Evolutionary conservation across 2,113 vertebrate species (phyloP), one percentile per base, ranked within the genome.

Genomic region (Athene noctua): DNA sequence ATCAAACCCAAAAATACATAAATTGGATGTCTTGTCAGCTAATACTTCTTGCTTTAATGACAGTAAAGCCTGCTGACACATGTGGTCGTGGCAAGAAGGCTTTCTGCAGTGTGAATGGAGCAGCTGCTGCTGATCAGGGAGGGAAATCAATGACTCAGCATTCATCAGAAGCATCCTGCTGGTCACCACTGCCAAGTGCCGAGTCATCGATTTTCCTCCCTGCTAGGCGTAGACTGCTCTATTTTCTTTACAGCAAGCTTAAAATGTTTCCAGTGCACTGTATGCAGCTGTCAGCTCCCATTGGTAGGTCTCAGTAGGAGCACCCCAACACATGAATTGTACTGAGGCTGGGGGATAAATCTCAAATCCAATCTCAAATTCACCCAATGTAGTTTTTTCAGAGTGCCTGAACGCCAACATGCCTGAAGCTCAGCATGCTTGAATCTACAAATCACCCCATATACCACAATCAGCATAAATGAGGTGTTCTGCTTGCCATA

Each of bases 91-190:
- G 95, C 44, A 74, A 90, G 94, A 25, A 52, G 59, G 80, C 80
- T 94, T 80, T 93, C 65, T 92, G 92, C 90, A 90, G 85, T 86
- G 85, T 83, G 96, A 97, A 94, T 93, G 92, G 84, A 97, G 86
- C 92, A 94, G 96, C 95, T 96, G 94, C 77, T 96, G 93, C 54
- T 79, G 89, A 90, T 95, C 82, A 68, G 95, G 94, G 88, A 94
- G 70, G 63, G 89, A 95, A 98, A 97, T 96, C 94, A 96, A 96
- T 98, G 97, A 98, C 80, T 97, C 96, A 96, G 97, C 97, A 67
- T 89, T 74, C 94, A 95, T 96, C 93, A 97, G 80, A 83, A 95
- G 92, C 93, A 82, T 93, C 95, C 97, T 93, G 96, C 97, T 97
- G 97, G 95, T 73, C 96, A 96, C 92, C 67, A 82, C 95, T 96